phyloP scores from a whole-genome alignment of 2,797 vertebrate species.

The Muscicapa striata region DNA sequence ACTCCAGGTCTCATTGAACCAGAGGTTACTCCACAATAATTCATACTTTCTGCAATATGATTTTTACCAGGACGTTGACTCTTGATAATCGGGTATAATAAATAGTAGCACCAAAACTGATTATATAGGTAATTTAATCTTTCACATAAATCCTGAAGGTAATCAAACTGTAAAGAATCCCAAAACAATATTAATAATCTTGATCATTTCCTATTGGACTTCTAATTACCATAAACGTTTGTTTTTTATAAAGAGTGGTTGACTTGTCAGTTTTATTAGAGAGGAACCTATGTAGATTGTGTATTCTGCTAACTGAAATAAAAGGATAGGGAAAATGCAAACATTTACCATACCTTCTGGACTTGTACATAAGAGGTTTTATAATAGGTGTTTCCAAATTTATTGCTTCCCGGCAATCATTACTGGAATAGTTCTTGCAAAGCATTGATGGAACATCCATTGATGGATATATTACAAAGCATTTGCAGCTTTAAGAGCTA shows the following conservation, averaged over 20 bases:
- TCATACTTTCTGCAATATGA: background rate
- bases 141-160: background rate
- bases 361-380: constrained; percentile 39
- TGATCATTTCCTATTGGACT: background rate
- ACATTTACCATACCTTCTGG: constrained; percentile 1
- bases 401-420: constrained; percentile 19
- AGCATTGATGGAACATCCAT: constrained; percentile 15
- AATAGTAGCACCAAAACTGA: background rate
- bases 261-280: background rate
- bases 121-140: background rate
- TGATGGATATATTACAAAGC: background rate
- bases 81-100: background rate
- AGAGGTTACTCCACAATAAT: background rate
- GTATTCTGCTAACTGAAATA: constrained; percentile 21
- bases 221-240: background rate
- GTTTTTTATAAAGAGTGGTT: background rate
- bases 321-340: constrained; percentile 40
- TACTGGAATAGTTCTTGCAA: constrained; percentile 34
- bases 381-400: constrained; percentile 34
- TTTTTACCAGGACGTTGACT: background rate
- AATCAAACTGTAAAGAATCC: background rate
- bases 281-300: background rate
- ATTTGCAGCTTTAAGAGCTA: constrained; percentile 50
- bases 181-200: background rate
- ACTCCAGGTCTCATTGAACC: background rate